Base-by-base conservation (phyloP, 2,888 invertebrate species). In the Tinea pellionella region DNA sequence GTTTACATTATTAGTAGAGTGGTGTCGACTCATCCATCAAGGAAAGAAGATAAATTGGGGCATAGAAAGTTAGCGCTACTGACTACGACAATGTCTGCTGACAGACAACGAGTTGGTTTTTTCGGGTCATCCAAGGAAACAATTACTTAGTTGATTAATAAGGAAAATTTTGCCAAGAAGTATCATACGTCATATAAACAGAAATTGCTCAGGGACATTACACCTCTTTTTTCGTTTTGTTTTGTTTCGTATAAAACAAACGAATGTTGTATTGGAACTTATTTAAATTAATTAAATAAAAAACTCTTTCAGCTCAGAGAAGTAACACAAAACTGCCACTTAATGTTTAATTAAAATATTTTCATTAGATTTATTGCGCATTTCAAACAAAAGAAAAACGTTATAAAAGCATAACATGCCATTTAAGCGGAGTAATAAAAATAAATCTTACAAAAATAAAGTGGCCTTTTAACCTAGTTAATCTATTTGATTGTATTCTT, bases 1-100 rank as follows among this genome's bases (percentile, higher is more conserved):
- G 86, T 86, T 86, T 85, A 86, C 83, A 78, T 86, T 84, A 84
- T 85, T 80, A 83, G 78, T 78, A 71, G 72, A 81, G 80, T 78
- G 80, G 74, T 69, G 77, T 72, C 68, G 71, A 68, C 68, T 73
- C 83, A 86, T 86, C 83, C 77, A 86, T 86, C 85, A 84, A 75
- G 70, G 59, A 64, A 70, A 67, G 72, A 78, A 80, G 83, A 83
- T 73, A 82, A 77, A 84, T 83, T 76, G 75, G 73, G 65, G 63
- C 63, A 66, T 30, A 66, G 63, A 68, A 69, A 69, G 65, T 67
- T 70, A 62, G 66, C 63, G 66, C 63, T 65, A 62, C 63, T 61
- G 63, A 61, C 43, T 42, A 43, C 53, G 61, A 65, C 65, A 62
- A 64, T 66, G 63, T 66, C 61, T 29, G 59, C 16, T 37, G 59